Percentiles rank a stretch among this genome's conserved stretches.
phyloP scores from a whole-genome alignment of 2,797 vertebrate genomes.

The Calcarius lapponicus region DNA sequence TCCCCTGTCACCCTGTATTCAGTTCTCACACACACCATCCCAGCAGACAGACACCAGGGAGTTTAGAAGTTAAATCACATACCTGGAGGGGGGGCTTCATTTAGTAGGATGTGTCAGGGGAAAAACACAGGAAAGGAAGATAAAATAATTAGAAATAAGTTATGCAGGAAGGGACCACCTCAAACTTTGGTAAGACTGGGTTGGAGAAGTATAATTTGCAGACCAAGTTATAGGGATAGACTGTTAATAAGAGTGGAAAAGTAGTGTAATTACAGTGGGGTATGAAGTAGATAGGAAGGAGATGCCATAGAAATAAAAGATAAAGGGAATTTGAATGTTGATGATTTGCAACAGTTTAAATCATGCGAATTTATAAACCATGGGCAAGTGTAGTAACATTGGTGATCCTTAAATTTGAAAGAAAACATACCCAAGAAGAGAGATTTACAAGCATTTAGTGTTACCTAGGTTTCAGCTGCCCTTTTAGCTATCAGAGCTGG shows the following conservation, averaged over 20 bases:
- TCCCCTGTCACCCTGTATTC: neutral
- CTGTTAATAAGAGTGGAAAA: conserved; percentile 21
- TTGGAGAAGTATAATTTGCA: neutral
- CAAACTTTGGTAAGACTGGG: conserved; percentile 19
- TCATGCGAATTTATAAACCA: neutral
- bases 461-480: neutral
- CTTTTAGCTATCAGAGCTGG: neutral
- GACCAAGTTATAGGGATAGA: neutral
- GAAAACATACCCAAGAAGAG: neutral
- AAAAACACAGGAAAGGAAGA: conserved; percentile 59
- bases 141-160: conserved; percentile 65
- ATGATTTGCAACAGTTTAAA: neutral
- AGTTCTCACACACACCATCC: neutral
- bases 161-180: conserved; percentile 51
- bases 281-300: neutral
- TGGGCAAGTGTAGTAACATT: neutral
- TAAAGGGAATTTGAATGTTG: conserved; percentile 18
- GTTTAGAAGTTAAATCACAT: conserved; percentile 71
- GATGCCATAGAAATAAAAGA: conserved; percentile 2
- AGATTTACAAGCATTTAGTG: neutral
- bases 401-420: neutral
- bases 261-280: neutral
- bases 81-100: conserved; percentile 70
- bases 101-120: conserved; percentile 69
- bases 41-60: conserved; percentile 20